These are phyloP conservation scores for Pelagia noctiluca DNA, from an alignment of 30 jellyfish, hydroid and myxozoan genomes.

Conservation along the genomic window DNA sequence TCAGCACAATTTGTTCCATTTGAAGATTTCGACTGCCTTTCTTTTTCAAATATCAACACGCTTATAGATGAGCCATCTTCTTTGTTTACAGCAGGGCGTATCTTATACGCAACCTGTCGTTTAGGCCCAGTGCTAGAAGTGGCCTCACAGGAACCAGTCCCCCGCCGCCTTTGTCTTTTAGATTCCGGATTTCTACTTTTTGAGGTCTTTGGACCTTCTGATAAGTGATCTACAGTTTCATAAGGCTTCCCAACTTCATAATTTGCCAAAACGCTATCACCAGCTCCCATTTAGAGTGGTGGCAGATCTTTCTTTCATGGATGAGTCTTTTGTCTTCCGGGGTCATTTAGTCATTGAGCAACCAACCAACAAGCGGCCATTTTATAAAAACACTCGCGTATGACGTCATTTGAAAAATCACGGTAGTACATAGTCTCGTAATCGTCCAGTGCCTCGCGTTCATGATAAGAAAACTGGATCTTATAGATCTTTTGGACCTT, in stretches of 20 bases:
- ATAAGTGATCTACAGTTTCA: constrained; percentile 8
- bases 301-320: background rate
- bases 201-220: too few relatives aligned
- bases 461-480: too few relatives aligned
- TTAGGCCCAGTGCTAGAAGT: background rate
- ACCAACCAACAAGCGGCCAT: too few relatives aligned
- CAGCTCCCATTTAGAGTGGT: constrained; percentile 76
- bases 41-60: constrained; percentile 53
- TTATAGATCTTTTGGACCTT: too few relatives aligned
- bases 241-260: constrained; percentile 66
- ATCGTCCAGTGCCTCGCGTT: too few relatives aligned
- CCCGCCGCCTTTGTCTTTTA: too few relatives aligned
- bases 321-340: background rate
- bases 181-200: too few relatives aligned
- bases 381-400: too few relatives aligned
- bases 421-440: too few relatives aligned
- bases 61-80: constrained; percentile 66
- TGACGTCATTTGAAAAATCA: too few relatives aligned
- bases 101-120: background rate
- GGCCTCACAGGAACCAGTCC: too few relatives aligned
- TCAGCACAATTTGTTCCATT: constrained; percentile 67
- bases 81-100: constrained; percentile 67
- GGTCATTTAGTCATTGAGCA: background rate
- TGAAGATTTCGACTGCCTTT: constrained; percentile 19
- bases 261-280: constrained; percentile 44